Conservation (phyloP, 1,140 invertebrate genomes). For the Babylonia areolata region DNA sequence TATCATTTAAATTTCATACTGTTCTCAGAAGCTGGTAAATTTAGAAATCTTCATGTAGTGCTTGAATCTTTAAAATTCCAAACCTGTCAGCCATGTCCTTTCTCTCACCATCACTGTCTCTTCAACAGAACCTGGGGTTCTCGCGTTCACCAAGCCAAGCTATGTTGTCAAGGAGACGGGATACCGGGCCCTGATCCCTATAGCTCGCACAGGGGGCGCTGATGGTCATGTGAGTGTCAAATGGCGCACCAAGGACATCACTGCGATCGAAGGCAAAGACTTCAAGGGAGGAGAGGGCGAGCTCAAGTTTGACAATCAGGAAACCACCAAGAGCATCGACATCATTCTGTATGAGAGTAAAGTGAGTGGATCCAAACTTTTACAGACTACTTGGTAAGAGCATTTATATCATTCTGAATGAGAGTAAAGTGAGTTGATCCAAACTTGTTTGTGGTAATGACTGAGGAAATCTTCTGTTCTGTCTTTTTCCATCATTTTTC, state of each 20-base stretch:
- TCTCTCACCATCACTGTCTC: background rate
- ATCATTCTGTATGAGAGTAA: slow-evolving; percentile 77
- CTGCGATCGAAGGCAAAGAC: slow-evolving; percentile 80
- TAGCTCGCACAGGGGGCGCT: slow-evolving; percentile 79
- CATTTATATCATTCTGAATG: slow-evolving; percentile 79
- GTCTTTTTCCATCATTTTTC: too few species aligned
- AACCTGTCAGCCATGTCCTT: background rate
- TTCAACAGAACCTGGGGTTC: slow-evolving; percentile 80
- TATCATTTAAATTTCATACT: too few species aligned
- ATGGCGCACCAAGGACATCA: slow-evolving; percentile 81
- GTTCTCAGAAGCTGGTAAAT: too few species aligned
- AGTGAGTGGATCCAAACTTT: slow-evolving; percentile 44
- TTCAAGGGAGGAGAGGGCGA: slow-evolving; percentile 78
- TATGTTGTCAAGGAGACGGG: slow-evolving; percentile 81
- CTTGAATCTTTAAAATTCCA: too few species aligned
- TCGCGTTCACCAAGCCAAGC: slow-evolving; percentile 81
- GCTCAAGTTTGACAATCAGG: slow-evolving; percentile 80
- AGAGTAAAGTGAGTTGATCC: slow-evolving; percentile 59
- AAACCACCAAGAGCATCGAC: slow-evolving; percentile 78
- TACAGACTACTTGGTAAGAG: too few species aligned
- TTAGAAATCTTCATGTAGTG: too few species aligned
- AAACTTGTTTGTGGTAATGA: background rate
- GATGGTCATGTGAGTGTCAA: slow-evolving; percentile 81
- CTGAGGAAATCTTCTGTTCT: too few species aligned
- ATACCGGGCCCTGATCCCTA: slow-evolving; percentile 78